Conservation (phyloP, 2,797 vertebrate species). For the Gambusia yucatana region DNA sequence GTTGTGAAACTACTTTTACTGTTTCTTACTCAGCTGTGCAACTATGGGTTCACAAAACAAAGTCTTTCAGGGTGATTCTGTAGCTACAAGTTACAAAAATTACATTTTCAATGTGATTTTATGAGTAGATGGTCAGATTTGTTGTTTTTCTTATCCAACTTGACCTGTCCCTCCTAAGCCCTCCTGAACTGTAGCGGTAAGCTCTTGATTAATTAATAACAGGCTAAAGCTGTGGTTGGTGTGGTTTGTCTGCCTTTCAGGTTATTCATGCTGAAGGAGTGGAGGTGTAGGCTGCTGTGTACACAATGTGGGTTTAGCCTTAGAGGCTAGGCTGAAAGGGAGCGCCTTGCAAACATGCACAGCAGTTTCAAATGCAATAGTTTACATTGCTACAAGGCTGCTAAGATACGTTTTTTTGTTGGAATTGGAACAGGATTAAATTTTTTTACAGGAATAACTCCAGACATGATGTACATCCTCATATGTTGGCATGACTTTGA, state of each 20-base stretch:
- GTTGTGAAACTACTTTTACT: not conserved
- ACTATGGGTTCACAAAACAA: not conserved
- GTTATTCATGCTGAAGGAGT: constrained; percentile 48
- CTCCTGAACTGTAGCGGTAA: not conserved
- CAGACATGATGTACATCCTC: not conserved
- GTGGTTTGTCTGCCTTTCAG: constrained; percentile 33
- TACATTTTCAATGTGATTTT: not conserved
- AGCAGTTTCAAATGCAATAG: not conserved
- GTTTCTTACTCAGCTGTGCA: not conserved
- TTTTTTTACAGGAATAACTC: no score
- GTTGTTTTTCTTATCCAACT: not conserved
- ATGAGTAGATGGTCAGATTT: not conserved
- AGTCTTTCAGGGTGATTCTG: not conserved
- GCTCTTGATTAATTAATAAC: constrained; percentile 48
- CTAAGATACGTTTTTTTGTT: not conserved
- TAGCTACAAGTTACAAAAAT: not conserved
- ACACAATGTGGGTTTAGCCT: constrained; percentile 38
- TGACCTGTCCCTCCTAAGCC: not conserved
- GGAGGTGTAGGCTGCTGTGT: constrained; percentile 37
- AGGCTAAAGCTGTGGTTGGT: constrained; percentile 13
- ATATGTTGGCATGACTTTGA: not conserved
- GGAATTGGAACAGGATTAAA: not conserved
- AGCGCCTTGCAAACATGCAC: constrained; percentile 27
- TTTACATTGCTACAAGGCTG: not conserved
- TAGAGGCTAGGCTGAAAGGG: constrained; percentile 1